phyloP scores from a whole-genome alignment of 1,140 invertebrate species.

The Augochlora pura region DNA sequence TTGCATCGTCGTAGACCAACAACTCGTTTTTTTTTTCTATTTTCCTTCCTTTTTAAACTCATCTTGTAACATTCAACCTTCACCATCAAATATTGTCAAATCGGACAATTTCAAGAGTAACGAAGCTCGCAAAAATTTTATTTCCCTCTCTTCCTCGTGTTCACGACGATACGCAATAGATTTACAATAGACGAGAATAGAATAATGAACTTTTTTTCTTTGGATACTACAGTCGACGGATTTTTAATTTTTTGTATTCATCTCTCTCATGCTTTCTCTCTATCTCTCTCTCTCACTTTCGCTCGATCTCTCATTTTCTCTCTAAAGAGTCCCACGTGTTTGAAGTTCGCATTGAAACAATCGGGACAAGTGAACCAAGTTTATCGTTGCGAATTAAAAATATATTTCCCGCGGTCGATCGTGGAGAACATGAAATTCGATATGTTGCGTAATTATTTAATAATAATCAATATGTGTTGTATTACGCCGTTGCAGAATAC shows the following conservation, averaged over 20 bases:
- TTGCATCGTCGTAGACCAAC: slow-evolving; percentile 19
- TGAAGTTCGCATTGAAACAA: not conserved
- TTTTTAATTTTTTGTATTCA: slow-evolving; percentile 23
- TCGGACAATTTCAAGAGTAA: slow-evolving; percentile 63
- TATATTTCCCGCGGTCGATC: slow-evolving; percentile 50
- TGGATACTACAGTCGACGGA: slow-evolving; percentile 54
- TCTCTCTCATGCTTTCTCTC: too few relatives aligned
- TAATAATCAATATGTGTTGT: slow-evolving; percentile 48
- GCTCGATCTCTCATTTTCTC: too few relatives aligned
- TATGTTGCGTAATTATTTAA: slow-evolving; percentile 68
- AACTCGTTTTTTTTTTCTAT: too few relatives aligned
- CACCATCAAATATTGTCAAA: slow-evolving; percentile 73
- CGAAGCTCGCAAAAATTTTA: slow-evolving; percentile 37
- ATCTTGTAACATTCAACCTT: slow-evolving; percentile 63
- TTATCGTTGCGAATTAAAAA: slow-evolving; percentile 55
- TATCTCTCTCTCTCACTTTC: not conserved
- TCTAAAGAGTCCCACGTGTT: slow-evolving; percentile 27
- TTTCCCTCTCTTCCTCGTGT: slow-evolving; percentile 37
- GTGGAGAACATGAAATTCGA: slow-evolving; percentile 65
- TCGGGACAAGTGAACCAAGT: slow-evolving; percentile 39
- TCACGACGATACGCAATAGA: slow-evolving; percentile 43
- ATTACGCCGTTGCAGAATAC: slow-evolving; percentile 46
- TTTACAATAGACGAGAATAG: slow-evolving; percentile 60
- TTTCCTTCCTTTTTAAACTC: slow-evolving; percentile 9
- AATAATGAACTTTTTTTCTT: slow-evolving; percentile 42